Evolutionary conservation across 2,888 invertebrate genomes (phyloP).

Genomic region (Reticulitermes lucifugus): DNA sequence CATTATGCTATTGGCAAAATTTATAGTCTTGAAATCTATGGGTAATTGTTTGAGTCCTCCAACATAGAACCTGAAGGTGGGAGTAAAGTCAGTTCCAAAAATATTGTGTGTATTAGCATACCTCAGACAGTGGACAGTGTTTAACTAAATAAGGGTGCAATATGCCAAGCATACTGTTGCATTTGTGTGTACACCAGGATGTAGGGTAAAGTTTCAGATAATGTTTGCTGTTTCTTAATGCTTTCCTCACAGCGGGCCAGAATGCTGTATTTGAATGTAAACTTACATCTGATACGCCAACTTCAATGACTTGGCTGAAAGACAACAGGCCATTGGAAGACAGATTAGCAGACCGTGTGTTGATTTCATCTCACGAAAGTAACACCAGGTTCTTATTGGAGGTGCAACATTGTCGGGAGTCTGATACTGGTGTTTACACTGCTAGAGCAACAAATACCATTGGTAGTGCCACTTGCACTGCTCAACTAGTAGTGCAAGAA

Average conservation of each 20-base stretch:
- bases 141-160: too few relatives aligned
- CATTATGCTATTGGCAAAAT: too few relatives aligned
- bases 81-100: too few relatives aligned
- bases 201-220: too few relatives aligned
- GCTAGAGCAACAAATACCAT: conserved; percentile 85
- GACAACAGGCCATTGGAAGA: conserved; percentile 87
- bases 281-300: conserved; percentile 71
- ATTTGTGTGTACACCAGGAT: too few relatives aligned
- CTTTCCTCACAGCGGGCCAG: conserved; percentile 76
- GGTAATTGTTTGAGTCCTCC: too few relatives aligned
- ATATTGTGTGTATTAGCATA: too few relatives aligned
- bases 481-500: conserved; percentile 87
- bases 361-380: conserved; percentile 71
- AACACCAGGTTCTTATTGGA: conserved; percentile 76
- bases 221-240: too few relatives aligned
- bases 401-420: conserved; percentile 78
- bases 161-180: too few relatives aligned
- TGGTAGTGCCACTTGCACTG: conserved; percentile 86
- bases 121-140: too few relatives aligned
- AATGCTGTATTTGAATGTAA: conserved; percentile 84
- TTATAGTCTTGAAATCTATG: too few relatives aligned
- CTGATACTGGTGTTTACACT: conserved; percentile 91
- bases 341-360: conserved; percentile 79
- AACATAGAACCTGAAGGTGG: too few relatives aligned
- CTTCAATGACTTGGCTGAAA: conserved; percentile 83